Evolutionary conservation across 1,140 invertebrate genomes (phyloP).

Genomic region (Scylla paramamosain): DNA sequence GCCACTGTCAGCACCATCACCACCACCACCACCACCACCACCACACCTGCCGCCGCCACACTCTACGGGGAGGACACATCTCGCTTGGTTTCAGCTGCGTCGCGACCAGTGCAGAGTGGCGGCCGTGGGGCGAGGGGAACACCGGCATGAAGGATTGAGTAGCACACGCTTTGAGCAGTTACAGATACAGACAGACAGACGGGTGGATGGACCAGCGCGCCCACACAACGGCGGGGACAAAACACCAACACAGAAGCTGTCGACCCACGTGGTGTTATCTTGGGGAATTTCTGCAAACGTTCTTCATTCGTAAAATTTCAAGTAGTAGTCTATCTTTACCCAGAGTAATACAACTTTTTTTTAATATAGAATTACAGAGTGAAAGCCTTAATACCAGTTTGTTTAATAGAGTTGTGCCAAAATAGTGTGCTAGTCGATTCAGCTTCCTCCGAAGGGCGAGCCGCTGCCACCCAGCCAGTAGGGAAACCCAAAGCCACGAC

Average conservation of each 20-base stretch:
- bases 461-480: neutral
- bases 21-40: neutral
- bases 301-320: conserved; percentile 27
- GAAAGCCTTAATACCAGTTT: neutral
- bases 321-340: neutral
- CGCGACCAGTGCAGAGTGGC: neutral
- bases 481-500: neutral
- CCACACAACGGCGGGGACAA: neutral
- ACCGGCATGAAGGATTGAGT: neutral
- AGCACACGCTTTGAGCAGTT: neutral
- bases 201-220: neutral
- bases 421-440: neutral
- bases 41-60: neutral
- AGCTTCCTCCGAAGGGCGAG: neutral
- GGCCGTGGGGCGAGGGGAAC: neutral
- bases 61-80: neutral
- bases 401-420: neutral
- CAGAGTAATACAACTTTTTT: neutral
- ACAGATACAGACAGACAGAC: neutral
- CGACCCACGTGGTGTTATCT: neutral
- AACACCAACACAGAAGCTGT: neutral
- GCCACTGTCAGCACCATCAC: neutral
- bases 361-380: neutral
- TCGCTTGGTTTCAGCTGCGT: neutral
- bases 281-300: conserved; percentile 32